A percentile compares a stretch with the other conserved stretches of the same genome.
phyloP scores from a whole-genome alignment of 2,888 invertebrate species.

The Galerucella pusilla region DNA sequence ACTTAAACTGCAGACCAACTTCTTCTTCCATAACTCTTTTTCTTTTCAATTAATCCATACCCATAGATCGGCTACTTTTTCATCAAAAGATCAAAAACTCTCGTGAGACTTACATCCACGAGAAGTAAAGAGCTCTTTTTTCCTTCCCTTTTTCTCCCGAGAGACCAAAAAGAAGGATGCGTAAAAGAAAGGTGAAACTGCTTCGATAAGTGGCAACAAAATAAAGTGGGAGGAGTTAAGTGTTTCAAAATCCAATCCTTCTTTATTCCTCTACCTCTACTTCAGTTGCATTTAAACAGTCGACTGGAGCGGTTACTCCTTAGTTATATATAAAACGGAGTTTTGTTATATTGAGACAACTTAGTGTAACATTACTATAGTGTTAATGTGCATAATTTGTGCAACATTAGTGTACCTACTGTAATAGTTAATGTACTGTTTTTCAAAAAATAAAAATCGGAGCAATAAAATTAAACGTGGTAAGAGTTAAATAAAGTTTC shows the following conservation, averaged over 20 bases:
- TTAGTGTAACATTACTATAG: background rate
- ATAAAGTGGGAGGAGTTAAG: conserved; percentile 62
- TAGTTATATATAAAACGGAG: conserved; percentile 4
- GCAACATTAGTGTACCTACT: background rate
- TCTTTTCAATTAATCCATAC: conserved; percentile 30
- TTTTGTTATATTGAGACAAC: background rate
- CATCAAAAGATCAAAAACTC: conserved; percentile 45
- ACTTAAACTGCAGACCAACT: background rate
- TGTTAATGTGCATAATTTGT: conserved; percentile 1
- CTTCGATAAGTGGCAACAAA: conserved; percentile 60
- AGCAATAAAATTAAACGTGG: background rate
- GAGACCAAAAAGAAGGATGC: conserved; percentile 51
- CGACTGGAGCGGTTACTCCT: conserved; percentile 32
- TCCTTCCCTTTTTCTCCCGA: conserved; percentile 58
- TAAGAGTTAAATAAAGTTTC: background rate
- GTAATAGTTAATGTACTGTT: background rate
- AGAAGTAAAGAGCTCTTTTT: conserved; percentile 54
- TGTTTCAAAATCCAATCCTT: conserved; percentile 56
- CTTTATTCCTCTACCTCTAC: conserved; percentile 57
- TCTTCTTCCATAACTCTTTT: conserved; percentile 2
- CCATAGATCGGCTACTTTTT: conserved; percentile 36
- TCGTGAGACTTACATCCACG: conserved; percentile 57
- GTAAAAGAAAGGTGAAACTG: conserved; percentile 56
- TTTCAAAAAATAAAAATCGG: background rate
- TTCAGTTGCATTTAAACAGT: conserved; percentile 57